phyloP scores from a whole-genome alignment of 2,888 invertebrate species.

The Odontocerum albicorne region DNA sequence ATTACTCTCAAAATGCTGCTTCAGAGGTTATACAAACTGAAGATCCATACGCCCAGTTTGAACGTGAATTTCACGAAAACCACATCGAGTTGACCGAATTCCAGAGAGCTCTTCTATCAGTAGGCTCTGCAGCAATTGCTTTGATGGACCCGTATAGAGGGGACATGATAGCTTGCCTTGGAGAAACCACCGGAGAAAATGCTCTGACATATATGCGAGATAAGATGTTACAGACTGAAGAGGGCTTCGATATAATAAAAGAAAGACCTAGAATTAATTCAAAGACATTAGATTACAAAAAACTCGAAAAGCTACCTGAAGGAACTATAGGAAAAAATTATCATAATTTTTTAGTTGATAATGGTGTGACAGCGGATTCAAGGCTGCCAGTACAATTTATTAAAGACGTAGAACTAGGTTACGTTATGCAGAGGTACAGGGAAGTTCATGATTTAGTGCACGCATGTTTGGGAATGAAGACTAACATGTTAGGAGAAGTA shows the following conservation, averaged over 20 bases:
- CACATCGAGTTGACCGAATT: conserved; percentile 45
- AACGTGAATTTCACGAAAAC: conserved; percentile 9
- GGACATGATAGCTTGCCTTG: conserved; percentile 94
- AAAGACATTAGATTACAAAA: conserved; percentile 72
- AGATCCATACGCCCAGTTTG: neutral
- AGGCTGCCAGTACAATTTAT: conserved; percentile 89
- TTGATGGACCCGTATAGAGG: conserved; percentile 77
- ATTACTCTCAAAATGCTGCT: neutral
- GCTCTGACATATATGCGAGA: conserved; percentile 72
- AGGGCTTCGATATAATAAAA: conserved; percentile 74
- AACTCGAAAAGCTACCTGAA: conserved; percentile 70
- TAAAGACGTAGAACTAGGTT: conserved; percentile 85
- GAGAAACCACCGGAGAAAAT: conserved; percentile 81
- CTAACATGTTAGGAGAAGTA: conserved; percentile 87
- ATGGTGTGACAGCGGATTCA: conserved; percentile 92
- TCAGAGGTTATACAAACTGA: neutral
- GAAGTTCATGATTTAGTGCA: conserved; percentile 97
- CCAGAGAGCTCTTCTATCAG: conserved; percentile 75
- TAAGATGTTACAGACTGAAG: conserved; percentile 74
- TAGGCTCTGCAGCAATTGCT: conserved; percentile 87
- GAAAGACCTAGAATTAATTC: conserved; percentile 89
- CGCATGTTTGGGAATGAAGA: conserved; percentile 89
- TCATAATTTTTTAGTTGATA: conserved; percentile 76
- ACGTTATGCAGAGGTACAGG: conserved; percentile 96
- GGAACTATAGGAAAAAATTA: conserved; percentile 87